Conservation (phyloP, 2,797 vertebrate genomes). For the Bryconaethiops microstoma region DNA sequence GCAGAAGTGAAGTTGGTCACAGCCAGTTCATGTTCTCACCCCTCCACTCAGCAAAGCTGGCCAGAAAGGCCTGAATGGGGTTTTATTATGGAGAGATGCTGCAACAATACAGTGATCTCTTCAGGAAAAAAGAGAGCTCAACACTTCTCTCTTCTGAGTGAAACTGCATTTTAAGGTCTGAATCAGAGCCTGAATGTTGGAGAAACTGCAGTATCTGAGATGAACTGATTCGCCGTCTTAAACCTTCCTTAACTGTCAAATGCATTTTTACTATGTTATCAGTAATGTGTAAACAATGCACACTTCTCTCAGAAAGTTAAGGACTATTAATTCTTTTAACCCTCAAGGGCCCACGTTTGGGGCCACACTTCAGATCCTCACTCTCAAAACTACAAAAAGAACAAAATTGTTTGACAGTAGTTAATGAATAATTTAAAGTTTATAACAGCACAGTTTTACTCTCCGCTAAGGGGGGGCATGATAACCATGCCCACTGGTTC, state of each 20-base stretch:
- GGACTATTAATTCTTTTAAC: background rate
- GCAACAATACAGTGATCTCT: background rate
- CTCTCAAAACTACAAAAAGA: background rate
- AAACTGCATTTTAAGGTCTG: background rate
- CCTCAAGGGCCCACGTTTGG: background rate
- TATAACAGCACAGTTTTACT: too few relatives aligned
- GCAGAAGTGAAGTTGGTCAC: background rate
- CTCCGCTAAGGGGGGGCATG: too few relatives aligned
- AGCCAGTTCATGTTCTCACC: background rate
- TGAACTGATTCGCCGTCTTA: background rate
- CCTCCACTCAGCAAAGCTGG: background rate
- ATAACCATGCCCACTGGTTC: too few relatives aligned
- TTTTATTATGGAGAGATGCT: conserved; percentile 2
- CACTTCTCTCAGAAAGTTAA: background rate
- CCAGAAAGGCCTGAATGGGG: background rate
- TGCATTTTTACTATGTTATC: background rate
- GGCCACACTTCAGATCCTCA: background rate
- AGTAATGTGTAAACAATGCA: background rate
- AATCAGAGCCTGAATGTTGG: background rate
- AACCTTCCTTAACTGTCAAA: background rate
- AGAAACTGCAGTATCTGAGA: background rate
- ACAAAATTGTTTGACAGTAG: background rate
- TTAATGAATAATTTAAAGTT: background rate
- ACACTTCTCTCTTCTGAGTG: background rate
- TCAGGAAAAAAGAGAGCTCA: background rate